phyloP scores from a whole-genome alignment of 2,888 invertebrate species.

The Agrochola circellaris region DNA sequence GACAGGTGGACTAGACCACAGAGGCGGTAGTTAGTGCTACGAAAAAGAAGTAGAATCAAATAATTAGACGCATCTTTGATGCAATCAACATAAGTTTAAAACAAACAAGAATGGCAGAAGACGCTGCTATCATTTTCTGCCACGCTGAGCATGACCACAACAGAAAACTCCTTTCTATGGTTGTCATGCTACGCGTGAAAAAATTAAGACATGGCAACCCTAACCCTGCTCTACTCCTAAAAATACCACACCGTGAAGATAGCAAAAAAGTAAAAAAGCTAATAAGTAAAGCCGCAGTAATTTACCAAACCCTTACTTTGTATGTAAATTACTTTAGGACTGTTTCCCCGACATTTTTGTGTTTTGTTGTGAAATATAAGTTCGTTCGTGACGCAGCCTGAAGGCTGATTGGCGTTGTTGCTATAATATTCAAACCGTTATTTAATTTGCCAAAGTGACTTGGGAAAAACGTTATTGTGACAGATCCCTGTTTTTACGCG shows the following conservation, averaged over 20 bases:
- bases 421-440: neutral
- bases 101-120: neutral
- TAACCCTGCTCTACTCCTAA: neutral
- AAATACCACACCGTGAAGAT: neutral
- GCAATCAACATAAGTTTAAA: neutral
- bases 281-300: conserved; percentile 45
- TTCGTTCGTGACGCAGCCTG: neutral
- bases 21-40: too few species aligned
- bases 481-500: neutral
- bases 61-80: neutral
- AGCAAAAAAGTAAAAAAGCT: conserved; percentile 17
- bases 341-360: conserved; percentile 15
- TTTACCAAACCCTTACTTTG: conserved; percentile 34
- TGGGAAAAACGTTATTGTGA: neutral
- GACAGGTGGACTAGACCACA: too few species aligned
- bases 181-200: too few species aligned
- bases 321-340: conserved; percentile 32
- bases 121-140: neutral
- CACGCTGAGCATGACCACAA: too few species aligned
- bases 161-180: too few species aligned
- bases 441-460: conserved; percentile 4
- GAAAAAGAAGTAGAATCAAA: neutral
- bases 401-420: neutral
- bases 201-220: neutral
- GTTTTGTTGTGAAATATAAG: conserved; percentile 24